Evolutionary conservation across 2,113 vertebrate genomes (phyloP).

Genomic region (Urocolius indicus): DNA sequence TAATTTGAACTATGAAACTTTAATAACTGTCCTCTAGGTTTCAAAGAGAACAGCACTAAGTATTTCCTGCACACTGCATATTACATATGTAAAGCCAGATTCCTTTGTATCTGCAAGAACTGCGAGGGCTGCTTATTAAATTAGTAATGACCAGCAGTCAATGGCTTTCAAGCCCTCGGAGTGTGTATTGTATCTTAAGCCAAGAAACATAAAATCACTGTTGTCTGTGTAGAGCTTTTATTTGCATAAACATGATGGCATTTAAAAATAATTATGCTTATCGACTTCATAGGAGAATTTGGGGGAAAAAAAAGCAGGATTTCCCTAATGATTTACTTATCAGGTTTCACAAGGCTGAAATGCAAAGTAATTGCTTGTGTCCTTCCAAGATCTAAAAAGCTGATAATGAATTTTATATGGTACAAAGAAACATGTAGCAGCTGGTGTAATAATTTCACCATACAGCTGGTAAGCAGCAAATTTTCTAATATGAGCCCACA

Average conservation of each 20-base stretch:
- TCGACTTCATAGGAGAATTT: background rate
- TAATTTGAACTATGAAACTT: conserved; percentile 83
- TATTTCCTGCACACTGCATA: conserved; percentile 72
- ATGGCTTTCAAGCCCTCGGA: conserved; percentile 57
- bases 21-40: conserved; percentile 81
- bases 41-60: conserved; percentile 78
- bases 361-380: conserved; percentile 21
- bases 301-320: conserved; percentile 25
- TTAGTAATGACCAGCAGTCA: conserved; percentile 78
- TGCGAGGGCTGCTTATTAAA: conserved; percentile 78
- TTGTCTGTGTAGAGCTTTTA: background rate
- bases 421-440: conserved; percentile 29
- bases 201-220: conserved; percentile 56
- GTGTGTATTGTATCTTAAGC: conserved; percentile 30
- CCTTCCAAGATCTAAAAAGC: conserved; percentile 45
- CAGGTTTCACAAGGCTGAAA: conserved; percentile 51
- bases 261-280: conserved; percentile 1
- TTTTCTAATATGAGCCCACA: background rate
- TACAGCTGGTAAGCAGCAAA: background rate
- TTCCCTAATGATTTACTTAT: conserved; percentile 14
- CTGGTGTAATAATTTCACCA: conserved; percentile 11
- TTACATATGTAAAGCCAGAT: conserved; percentile 80
- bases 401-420: conserved; percentile 35
- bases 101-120: conserved; percentile 72
- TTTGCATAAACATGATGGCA: conserved; percentile 50